phyloP scores from a whole-genome alignment of 2,888 invertebrate species.

The Romanomermis culicivorax region DNA sequence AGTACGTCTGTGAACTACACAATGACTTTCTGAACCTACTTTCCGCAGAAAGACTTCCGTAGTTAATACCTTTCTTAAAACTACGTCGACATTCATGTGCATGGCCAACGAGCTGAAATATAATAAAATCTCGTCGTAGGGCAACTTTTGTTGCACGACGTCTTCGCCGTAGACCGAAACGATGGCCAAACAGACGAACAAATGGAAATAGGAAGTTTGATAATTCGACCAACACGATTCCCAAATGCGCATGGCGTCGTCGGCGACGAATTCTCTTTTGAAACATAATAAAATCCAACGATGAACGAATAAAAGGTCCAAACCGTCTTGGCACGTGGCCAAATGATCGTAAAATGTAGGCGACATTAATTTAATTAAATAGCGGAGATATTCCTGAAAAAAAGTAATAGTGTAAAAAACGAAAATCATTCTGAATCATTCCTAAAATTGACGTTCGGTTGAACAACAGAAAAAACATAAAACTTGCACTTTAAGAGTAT shows the following conservation, averaged over 20 bases:
- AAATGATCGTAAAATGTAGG: constrained; percentile 73
- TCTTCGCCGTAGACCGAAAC: constrained; percentile 63
- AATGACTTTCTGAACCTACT: no score
- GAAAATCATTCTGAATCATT: not conserved
- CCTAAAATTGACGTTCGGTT: no score
- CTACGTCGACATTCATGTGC: constrained; percentile 84
- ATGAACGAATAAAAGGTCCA: constrained; percentile 75
- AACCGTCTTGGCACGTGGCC: constrained; percentile 44
- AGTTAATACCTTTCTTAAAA: constrained; percentile 50
- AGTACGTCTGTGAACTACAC: no score
- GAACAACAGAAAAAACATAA: no score
- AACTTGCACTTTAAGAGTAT: no score
- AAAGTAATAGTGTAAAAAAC: not conserved
- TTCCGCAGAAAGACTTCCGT: not conserved
- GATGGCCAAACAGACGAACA: constrained; percentile 78
- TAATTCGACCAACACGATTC: constrained; percentile 94
- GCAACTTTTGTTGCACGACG: constrained; percentile 68
- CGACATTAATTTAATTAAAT: constrained; percentile 63
- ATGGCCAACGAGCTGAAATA: constrained; percentile 86
- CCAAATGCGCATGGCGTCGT: constrained; percentile 72
- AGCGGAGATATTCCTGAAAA: constrained; percentile 50
- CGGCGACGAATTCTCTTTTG: constrained; percentile 61
- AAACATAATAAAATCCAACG: constrained; percentile 50
- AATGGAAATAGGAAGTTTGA: constrained; percentile 80
- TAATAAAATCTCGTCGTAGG: constrained; percentile 77